Conservation (phyloP, 2,888 invertebrate genomes). For the Oscheius sp. region DNA sequence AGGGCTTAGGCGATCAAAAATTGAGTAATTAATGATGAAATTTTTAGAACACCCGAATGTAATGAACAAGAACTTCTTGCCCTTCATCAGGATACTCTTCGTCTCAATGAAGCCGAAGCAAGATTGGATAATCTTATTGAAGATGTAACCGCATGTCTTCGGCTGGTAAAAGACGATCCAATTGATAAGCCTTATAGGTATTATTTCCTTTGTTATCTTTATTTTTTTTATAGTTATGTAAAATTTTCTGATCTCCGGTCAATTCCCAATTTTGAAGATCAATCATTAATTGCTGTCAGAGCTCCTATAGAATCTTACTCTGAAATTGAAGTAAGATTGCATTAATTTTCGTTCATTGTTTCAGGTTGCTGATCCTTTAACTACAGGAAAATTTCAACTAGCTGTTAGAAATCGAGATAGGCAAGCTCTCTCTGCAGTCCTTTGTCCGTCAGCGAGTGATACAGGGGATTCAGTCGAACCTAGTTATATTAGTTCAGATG, state of each 20-base stretch:
- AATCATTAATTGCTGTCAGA: slow-evolving; percentile 58
- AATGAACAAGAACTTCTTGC: slow-evolving; percentile 37
- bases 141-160: slow-evolving; percentile 45
- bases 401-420: slow-evolving; percentile 18
- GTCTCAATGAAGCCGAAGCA: slow-evolving; percentile 43
- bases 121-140: slow-evolving; percentile 52
- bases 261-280: slow-evolving; percentile 38
- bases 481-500: not conserved
- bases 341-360: too few relatives aligned
- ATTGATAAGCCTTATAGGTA: slow-evolving; percentile 60
- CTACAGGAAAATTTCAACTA: slow-evolving; percentile 33
- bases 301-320: slow-evolving; percentile 51
- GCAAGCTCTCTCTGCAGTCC: slow-evolving; percentile 14
- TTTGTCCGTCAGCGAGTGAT: slow-evolving; percentile 18
- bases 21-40: too few relatives aligned
- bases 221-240: slow-evolving; percentile 52
- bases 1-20: not conserved
- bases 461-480: not conserved
- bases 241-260: slow-evolving; percentile 53
- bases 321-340: slow-evolving; percentile 25
- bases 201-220: not conserved
- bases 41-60: slow-evolving; percentile 39
- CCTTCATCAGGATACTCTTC: slow-evolving; percentile 38
- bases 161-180: slow-evolving; percentile 59
- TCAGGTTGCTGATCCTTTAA: slow-evolving; percentile 37